Base-by-base conservation (phyloP, 2,113 vertebrate genomes). In the Rhinopomastus cyanomelas region DNA sequence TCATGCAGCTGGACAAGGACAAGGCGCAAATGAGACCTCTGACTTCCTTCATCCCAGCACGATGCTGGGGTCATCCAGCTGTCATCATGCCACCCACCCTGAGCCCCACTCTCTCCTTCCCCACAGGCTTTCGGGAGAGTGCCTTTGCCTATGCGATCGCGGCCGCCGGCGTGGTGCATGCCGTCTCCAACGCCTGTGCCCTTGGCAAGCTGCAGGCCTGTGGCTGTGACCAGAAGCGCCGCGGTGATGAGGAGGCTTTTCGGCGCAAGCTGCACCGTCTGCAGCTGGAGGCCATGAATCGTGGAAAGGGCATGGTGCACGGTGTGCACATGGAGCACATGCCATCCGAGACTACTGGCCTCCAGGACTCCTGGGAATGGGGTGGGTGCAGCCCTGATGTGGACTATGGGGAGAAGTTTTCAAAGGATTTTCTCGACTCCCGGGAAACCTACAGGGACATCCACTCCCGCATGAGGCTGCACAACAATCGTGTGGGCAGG, bases 301-400 rank as follows among this genome's bases (percentile, higher is more conserved):
- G 98, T 0, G 98, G 99, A 55, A 99, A 99, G 85, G 99, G 99
- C 68, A 98, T 99, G 98, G 98, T 98, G 53, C 99, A 99, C 0
- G 99, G 99, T 1, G 99, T 99, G 55, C 96, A 96, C 87, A 98
- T 99, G 88, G 99, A 99, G 91, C 98, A 99, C 93, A 98, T 98
- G 88, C 98, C 98, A 0, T 97, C 97, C 0, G 98, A 99, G 65
- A 97, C 98, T 74, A 98, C 98, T 0, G 98, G 98, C 57, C 98
- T 98, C 48, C 98, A 99, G 96, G 99, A 99, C 97, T 98, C 99
- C 94, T 99, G 99, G 99, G 99, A 99, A 73, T 99, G 99, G 99
- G 99, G 99, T 12, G 99, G 99, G 88, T 99, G 99, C 97, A 99
- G 99, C 93, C 99, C 99, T 0, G 98, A 99, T 1, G 98, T 99